Conservation (phyloP, 2,113 vertebrate species). For the Dipodomys merriami region DNA sequence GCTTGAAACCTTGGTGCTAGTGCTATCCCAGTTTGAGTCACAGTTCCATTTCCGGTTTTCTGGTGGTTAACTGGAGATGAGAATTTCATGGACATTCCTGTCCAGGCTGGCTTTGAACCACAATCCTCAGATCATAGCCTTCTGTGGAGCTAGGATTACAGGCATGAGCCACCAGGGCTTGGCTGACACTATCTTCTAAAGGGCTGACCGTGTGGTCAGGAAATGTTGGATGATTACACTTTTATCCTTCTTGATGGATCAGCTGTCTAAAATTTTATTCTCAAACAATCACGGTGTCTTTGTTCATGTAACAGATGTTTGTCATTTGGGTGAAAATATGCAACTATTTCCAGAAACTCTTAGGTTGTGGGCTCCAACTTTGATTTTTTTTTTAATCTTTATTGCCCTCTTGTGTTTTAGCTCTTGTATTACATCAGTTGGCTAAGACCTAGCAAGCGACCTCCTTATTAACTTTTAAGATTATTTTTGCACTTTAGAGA, state of each 20-base stretch:
- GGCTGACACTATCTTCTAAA: background rate
- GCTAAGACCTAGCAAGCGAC: background rate
- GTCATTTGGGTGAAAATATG: slow-evolving; percentile 83
- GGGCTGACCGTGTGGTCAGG: background rate
- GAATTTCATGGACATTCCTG: no score
- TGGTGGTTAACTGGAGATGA: no score
- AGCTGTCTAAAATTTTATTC: slow-evolving; percentile 50
- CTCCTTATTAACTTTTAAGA: slow-evolving; percentile 2
- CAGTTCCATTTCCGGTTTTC: no score
- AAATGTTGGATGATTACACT: slow-evolving; percentile 19
- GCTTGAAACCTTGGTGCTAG: no score
- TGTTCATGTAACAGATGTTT: slow-evolving; percentile 84
- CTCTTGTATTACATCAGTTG: slow-evolving; percentile 67
- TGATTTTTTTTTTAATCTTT: slow-evolving; percentile 75
- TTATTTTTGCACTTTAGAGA: slow-evolving; percentile 41
- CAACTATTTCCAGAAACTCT: slow-evolving; percentile 76
- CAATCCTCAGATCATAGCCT: no score
- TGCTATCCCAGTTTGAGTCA: no score
- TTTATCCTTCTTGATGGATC: slow-evolving; percentile 18
- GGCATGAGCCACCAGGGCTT: no score
- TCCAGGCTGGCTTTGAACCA: no score
- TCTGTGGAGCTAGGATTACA: no score
- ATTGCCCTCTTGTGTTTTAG: slow-evolving; percentile 85
- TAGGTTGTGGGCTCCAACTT: slow-evolving; percentile 50
- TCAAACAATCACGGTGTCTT: slow-evolving; percentile 64